Evolutionary conservation across 1,140 invertebrate genomes (phyloP), one percentile per base, ranked within the genome.

Genomic region (Pseudomyrmex cubaensis): DNA sequence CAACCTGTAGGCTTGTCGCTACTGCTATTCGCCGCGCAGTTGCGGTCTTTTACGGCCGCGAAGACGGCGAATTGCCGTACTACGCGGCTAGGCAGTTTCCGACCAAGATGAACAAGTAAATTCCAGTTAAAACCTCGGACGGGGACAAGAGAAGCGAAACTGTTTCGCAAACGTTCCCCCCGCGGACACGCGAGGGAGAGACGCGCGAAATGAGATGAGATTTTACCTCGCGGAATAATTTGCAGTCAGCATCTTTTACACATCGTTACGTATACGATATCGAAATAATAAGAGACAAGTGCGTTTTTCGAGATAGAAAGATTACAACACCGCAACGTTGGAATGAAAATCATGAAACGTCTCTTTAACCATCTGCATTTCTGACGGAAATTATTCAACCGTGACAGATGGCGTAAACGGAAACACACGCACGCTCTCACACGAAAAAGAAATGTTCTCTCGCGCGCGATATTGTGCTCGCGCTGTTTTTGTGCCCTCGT

Each of bases 1-100:
- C 87, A 87, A 87, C 86, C 50, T 63, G 67, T 25, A 46, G 22
- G 61, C 83, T 83, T 86, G 86, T 86, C 87, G 69, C 80, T 86
- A 82, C 82, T 35, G 22, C 76, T 74, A 84, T 57, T 66, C 59
- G 15, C 59, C 46, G 56, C 25, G 69, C 13, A 22, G 22, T 56
- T 80, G 82, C 82, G 75, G 69, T 85, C 83, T 87, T 87, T 87
- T 87, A 88, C 73, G 76, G 78, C 66, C 69, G 61, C 85, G 85
- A 85, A 62, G 69, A 74, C n/a, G 70, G 70, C 61, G 76, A 35
- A 59, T 15, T 56, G 69, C 12, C 52, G 35, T 54, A 46, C 86
- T 87, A 87, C 50, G 82, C 57, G 74, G 20, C n/a, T 50, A 44
- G 22, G 61, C 25, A 54, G 25, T 67, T 77, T 77, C 62, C 25